Conservation (phyloP, 2,888 invertebrate genomes). For the Tubulanus polymorphus region DNA sequence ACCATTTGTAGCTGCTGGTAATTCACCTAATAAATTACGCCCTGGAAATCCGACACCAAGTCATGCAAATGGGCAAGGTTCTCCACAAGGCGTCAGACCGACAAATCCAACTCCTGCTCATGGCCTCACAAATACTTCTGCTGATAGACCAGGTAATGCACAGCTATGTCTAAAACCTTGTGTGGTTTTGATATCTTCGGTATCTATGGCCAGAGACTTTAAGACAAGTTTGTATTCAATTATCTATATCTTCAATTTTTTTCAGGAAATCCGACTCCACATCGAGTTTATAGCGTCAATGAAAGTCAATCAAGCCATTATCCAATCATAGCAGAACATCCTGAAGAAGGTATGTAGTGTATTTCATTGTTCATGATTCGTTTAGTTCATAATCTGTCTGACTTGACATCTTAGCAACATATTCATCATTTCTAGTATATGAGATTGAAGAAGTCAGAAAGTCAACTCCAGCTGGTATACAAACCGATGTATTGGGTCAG, state of each 20-base stretch:
- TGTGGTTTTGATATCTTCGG: too few relatives aligned
- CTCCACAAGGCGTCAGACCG: conserved; percentile 41
- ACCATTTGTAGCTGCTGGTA: conserved; percentile 18
- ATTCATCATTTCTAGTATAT: too few relatives aligned
- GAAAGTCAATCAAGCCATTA: conserved; percentile 24
- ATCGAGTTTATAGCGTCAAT: conserved; percentile 30
- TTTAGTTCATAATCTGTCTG: too few relatives aligned
- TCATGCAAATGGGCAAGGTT: conserved; percentile 44
- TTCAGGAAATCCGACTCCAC: conserved; percentile 38
- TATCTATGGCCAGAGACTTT: too few relatives aligned
- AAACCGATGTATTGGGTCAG: conserved; percentile 37
- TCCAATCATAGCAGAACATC: conserved; percentile 38
- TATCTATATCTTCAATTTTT: too few relatives aligned
- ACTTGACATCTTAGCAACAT: too few relatives aligned
- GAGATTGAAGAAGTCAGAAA: too few relatives aligned
- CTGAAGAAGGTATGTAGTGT: conserved; percentile 32
- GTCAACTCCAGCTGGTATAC: too few relatives aligned
- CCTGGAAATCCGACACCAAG: conserved; percentile 51
- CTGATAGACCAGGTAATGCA: conserved; percentile 34
- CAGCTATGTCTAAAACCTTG: background rate
- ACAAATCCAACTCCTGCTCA: conserved; percentile 46
- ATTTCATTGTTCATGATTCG: too few relatives aligned
- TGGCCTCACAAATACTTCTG: conserved; percentile 25
- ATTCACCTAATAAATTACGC: conserved; percentile 34
- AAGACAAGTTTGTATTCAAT: too few relatives aligned